phyloP scores from a whole-genome alignment of 2,797 vertebrate genomes.

The Astyanax mexicanus region DNA sequence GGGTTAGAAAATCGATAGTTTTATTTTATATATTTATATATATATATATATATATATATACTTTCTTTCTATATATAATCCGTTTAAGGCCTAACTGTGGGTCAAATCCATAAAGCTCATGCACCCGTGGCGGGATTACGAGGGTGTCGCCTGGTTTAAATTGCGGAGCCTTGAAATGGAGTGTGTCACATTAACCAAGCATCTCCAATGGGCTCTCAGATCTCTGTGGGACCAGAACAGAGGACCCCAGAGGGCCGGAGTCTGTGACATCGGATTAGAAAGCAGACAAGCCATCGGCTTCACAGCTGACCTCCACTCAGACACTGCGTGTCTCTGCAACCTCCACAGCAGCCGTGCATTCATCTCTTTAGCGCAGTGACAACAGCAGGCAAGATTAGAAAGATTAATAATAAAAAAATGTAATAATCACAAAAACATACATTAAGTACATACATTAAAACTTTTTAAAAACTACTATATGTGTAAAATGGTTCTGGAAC shows the following conservation, averaged over 20 bases:
- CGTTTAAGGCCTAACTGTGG: constrained; percentile 67
- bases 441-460: not conserved
- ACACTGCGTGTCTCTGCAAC: not conserved
- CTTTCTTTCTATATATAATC: constrained; percentile 67
- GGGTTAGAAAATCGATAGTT: constrained; percentile 65
- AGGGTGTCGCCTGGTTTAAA: constrained; percentile 65
- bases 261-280: constrained; percentile 77
- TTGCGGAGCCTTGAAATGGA: constrained; percentile 67
- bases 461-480: too few species aligned
- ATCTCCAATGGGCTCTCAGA: constrained; percentile 62
- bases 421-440: too few species aligned
- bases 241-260: constrained; percentile 68
- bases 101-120: constrained; percentile 69
- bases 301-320: constrained; percentile 36
- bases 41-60: constrained; percentile 60
- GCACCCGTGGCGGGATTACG: constrained; percentile 69
- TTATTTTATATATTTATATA: too few species aligned
- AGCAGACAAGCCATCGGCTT: constrained; percentile 53
- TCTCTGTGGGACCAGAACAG: constrained; percentile 65
- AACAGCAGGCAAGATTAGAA: not conserved
- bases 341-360: constrained; percentile 21
- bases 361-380: constrained; percentile 25
- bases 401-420: too few species aligned
- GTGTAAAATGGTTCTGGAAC: too few species aligned
- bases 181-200: constrained; percentile 70